Evolutionary conservation across 1,140 invertebrate genomes (phyloP).

Genomic region (Nasonia longicornis): DNA sequence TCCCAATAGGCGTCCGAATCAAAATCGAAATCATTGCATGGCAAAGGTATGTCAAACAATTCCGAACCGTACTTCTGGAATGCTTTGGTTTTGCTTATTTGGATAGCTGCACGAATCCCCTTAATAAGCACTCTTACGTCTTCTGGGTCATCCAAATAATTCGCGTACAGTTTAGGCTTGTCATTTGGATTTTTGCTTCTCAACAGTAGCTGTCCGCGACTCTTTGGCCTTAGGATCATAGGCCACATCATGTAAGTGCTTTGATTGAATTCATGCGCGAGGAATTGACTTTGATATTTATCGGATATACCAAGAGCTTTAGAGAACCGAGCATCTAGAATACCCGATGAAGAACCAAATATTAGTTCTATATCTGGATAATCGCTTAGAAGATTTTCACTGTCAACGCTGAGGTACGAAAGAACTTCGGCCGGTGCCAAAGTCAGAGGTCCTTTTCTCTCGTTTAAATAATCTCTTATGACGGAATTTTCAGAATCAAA

Average conservation of each 20-base stretch:
- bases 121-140: background rate
- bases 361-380: constrained; percentile 9
- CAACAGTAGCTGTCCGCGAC: background rate
- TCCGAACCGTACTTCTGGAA: constrained; percentile 7
- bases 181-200: background rate
- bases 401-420: background rate
- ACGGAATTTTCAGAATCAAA: background rate
- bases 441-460: background rate
- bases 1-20: constrained; percentile 22
- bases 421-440: background rate
- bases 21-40: background rate
- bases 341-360: background rate
- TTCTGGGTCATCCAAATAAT: background rate
- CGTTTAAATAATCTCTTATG: constrained; percentile 47
- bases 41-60: background rate
- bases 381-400: background rate
- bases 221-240: background rate
- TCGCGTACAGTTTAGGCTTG: background rate
- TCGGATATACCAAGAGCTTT: background rate
- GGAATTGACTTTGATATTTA: background rate
- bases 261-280: background rate
- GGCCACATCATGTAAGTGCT: background rate
- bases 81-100: background rate
- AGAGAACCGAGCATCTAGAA: background rate
- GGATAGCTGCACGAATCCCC: background rate